Evolutionary conservation across 92 coral and sea anemone species (phyloP).

Genomic region (Blastomussa wellsi): DNA sequence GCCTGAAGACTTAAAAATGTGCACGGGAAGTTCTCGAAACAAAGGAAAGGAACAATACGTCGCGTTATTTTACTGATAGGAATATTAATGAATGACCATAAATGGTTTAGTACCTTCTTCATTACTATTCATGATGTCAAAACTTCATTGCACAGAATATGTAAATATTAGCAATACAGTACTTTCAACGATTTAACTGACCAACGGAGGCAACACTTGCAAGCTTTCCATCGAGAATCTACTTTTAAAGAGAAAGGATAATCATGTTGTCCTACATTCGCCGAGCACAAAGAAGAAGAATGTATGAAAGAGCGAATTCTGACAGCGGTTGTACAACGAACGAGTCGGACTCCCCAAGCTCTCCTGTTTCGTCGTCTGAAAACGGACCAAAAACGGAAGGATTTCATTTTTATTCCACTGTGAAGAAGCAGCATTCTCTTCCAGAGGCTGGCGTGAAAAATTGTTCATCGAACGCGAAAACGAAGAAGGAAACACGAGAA

Average conservation of each 20-base stretch:
- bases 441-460: slow-evolving; percentile 30
- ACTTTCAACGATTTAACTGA: neutral
- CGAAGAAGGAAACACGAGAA: neutral
- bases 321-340: slow-evolving; percentile 31
- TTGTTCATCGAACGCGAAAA: slow-evolving; percentile 5
- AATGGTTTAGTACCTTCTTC: slow-evolving; percentile 6
- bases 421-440: slow-evolving; percentile 42
- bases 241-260: neutral
- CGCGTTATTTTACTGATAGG: neutral
- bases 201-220: neutral
- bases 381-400: slow-evolving; percentile 65
- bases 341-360: slow-evolving; percentile 36
- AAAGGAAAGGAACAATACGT: neutral
- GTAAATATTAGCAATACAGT: neutral
- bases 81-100: slow-evolving; percentile 12
- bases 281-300: slow-evolving; percentile 59
- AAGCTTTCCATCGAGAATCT: neutral
- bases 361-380: slow-evolving; percentile 62
- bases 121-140: slow-evolving; percentile 37
- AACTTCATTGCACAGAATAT: neutral
- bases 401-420: slow-evolving; percentile 60
- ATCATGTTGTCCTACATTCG: slow-evolving; percentile 64
- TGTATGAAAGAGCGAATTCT: slow-evolving; percentile 67
- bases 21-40: neutral
- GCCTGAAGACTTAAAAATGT: neutral